Evolutionary conservation across 2,797 vertebrate genomes (phyloP), one percentile per base, ranked within the genome.

Genomic region (Rhadinocentrus ornatus): DNA sequence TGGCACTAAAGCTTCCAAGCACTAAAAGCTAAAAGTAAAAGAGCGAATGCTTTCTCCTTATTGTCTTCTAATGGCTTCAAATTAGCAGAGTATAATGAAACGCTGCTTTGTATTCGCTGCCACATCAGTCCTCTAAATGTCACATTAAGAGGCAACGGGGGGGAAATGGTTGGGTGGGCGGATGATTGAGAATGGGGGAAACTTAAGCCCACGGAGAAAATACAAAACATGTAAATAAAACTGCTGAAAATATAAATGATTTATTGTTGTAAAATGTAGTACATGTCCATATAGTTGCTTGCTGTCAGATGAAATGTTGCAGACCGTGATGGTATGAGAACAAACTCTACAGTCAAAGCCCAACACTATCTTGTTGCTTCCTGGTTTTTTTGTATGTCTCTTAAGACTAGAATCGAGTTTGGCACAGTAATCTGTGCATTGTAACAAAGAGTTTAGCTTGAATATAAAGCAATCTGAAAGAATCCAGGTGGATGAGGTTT

Each of bases 61-160:
- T 92, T 93, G 88, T 86, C 78, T 78, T 77, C 79, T 88, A 90
- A 88, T 90, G 86, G 88, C 80, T 87, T 84, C 72, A 91, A 89
- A 92, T 92, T 87, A 88, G 80, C 77, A 66, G 66, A 85, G 68
- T 73, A 71, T 90, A 89, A 91, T 90, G 73, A 65, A 71, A 82
- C 64, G 41, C 80, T 75, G 84, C 79, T 66, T 76, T 66, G 18
- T 76, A 66, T 72, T 75, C 16, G 12, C 66, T 73, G 72, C 80
- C 57, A 79, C 86, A 83, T 91, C 83, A 71, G 61, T 82, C 65
- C 73, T 82, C 68, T 39, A 75, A 82, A 85, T 86, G 88, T 86
- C 86, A 87, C 73, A 62, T 62, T 76, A 77, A 62, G 73, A 81
- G 71, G 62, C 68, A 61, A 68, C 32, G 16, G 86, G 87, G 71